Evolutionary conservation across 1,140 invertebrate genomes (phyloP), one percentile per base, ranked within the genome.

Genomic region (Pachypeltis micranthus): DNA sequence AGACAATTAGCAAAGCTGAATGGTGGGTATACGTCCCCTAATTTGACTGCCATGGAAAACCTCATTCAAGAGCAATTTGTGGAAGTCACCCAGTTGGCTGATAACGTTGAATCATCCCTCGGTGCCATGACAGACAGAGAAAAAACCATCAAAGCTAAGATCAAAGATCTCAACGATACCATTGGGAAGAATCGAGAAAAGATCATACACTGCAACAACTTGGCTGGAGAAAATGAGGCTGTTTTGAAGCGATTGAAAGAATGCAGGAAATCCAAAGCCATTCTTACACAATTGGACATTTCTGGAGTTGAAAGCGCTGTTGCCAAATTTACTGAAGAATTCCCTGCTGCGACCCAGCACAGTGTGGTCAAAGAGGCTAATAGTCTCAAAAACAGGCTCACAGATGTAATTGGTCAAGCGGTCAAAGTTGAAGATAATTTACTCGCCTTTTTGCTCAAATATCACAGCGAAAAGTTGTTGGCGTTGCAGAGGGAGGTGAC

Each of bases 121-220:
- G 82, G 80, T 1, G 81, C 79, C 2, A 80, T 91, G 62, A 83
- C 82, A 61, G 81, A 88, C 60, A 81, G 85, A 68, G 90, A 93
- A 74, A 83, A 83, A 67, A 77, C 77, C 59, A 79, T 93, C 16
- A 81, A 84, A 66, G 77, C 81, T 27, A 81, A 83, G 19, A 81
- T 91, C 4, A 91, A 90, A 75, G 76, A 75, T 19, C 77, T 82
- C 0, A 82, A 82, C 31, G 85, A 86, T 57, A 75, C 77, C 58
- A 79, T 93, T 0, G 84, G 83, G 24, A 85, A 84, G 67, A 81
- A 94, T 55, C 81, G 91, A 24, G 93, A 96, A 72, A 81, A 86
- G 55, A 82, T 95, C 0, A 86, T 91, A 12, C 91, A 90, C 74
- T 94, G 90, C 74, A 93, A 96, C 72, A 90, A 95, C 74, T 81